These are phyloP conservation scores for Loripinus fragilis DNA, from an alignment of 2,888 invertebrate genomes.

Conservation along the genomic window DNA sequence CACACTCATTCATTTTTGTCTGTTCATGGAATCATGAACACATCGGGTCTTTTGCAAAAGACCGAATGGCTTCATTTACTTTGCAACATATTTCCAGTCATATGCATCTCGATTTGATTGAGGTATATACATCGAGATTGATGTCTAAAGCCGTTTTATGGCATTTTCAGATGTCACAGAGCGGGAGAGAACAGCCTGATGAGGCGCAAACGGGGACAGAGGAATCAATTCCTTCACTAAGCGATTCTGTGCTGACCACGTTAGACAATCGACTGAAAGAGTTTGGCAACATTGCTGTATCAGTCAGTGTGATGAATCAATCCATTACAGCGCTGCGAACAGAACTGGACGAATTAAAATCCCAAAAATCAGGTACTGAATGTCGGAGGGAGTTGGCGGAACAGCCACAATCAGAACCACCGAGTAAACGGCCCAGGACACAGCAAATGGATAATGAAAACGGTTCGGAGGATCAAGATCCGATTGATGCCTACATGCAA, in stretches of 20 bases:
- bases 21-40: too few relatives aligned
- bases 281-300: not conserved
- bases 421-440: not conserved
- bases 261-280: not conserved
- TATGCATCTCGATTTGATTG: too few relatives aligned
- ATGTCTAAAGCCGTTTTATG: too few relatives aligned
- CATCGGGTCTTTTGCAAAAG: too few relatives aligned
- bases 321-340: not conserved
- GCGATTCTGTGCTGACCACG: not conserved
- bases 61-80: too few relatives aligned
- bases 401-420: not conserved
- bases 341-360: not conserved
- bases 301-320: not conserved
- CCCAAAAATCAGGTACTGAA: not conserved
- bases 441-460: not conserved
- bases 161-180: constrained; percentile 1
- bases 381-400: not conserved
- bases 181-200: not conserved
- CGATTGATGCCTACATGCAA: not conserved
- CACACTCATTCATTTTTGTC: too few relatives aligned
- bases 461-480: not conserved
- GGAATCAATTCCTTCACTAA: not conserved
- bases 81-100: too few relatives aligned
- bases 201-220: not conserved
- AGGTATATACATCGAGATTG: too few relatives aligned